phyloP scores from a whole-genome alignment of 2,113 vertebrate genomes.

The Epinephelus fuscoguttatus region DNA sequence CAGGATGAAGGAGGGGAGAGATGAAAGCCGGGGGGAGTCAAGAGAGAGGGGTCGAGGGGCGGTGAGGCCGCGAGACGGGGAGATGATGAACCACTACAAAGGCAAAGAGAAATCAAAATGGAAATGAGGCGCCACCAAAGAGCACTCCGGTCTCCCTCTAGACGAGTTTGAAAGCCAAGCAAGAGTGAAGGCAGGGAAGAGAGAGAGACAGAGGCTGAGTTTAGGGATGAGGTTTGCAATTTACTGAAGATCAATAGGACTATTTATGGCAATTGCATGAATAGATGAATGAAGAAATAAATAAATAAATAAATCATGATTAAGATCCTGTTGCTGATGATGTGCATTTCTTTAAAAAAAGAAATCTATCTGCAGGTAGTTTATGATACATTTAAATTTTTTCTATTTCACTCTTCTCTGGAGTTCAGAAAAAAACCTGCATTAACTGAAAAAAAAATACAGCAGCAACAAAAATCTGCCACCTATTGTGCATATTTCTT shows the following conservation, averaged over 20 bases:
- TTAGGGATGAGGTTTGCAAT: conserved; percentile 24
- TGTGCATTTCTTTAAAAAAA: no score
- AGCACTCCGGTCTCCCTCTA: conserved; percentile 61
- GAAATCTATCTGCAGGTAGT: no score
- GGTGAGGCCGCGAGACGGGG: conserved; percentile 55
- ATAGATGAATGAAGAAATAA: not conserved
- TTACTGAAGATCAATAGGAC: conserved; percentile 18
- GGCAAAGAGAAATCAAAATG: conserved; percentile 81
- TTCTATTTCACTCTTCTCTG: no score
- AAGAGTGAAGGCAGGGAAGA: conserved; percentile 24
- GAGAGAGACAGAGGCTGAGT: not conserved
- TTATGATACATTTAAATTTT: no score
- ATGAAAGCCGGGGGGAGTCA: conserved; percentile 64
- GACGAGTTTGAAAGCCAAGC: conserved; percentile 64
- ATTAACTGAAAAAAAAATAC: no score
- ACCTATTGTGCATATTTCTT: no score
- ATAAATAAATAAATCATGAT: not conserved
- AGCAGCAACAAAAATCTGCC: no score
- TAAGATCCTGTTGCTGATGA: not conserved
- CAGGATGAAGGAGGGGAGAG: conserved; percentile 62
- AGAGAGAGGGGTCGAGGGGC: conserved; percentile 61
- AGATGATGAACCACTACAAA: conserved; percentile 78
- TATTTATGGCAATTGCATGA: conserved; percentile 10
- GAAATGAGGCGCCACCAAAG: conserved; percentile 79
- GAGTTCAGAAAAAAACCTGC: no score